These are phyloP conservation scores for Nilaparvata lugens DNA, from an alignment of 1,140 invertebrate genomes.

Conservation along the genomic window DNA sequence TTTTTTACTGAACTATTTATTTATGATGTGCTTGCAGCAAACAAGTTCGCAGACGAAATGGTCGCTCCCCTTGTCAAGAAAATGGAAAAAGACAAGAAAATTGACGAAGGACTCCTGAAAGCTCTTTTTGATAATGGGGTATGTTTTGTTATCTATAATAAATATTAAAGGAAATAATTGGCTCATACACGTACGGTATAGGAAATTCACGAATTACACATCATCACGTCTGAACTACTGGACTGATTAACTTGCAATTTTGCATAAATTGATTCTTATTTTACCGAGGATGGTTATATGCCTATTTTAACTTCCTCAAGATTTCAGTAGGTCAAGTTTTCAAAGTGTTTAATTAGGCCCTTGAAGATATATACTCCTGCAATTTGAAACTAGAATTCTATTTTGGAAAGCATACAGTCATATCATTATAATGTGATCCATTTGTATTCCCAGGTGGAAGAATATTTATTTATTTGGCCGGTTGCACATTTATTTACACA, in stretches of 20 bases:
- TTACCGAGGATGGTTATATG: neutral
- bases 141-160: slow-evolving; percentile 36
- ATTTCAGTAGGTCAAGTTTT: too few relatives aligned
- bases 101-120: slow-evolving; percentile 61
- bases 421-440: too few relatives aligned
- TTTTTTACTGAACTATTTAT: neutral
- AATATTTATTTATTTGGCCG: too few relatives aligned
- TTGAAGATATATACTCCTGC: too few relatives aligned
- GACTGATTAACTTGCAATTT: neutral
- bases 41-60: slow-evolving; percentile 77
- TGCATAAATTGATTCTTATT: neutral
- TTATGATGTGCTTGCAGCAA: slow-evolving; percentile 49
- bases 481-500: too few relatives aligned
- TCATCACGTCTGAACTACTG: too few relatives aligned
- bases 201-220: too few relatives aligned
- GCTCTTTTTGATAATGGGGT: slow-evolving; percentile 79
- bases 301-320: neutral
- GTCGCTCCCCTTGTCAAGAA: slow-evolving; percentile 78
- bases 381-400: too few relatives aligned
- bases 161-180: neutral
- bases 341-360: too few relatives aligned
- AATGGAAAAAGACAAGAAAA: slow-evolving; percentile 83
- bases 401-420: too few relatives aligned
- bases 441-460: too few relatives aligned
- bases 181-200: too few relatives aligned